A percentile compares a stretch with the other conserved stretches of the same genome.
These are phyloP conservation scores for Gulo gulo DNA, from an alignment of 2,113 vertebrate species.

Conservation along the genomic window DNA sequence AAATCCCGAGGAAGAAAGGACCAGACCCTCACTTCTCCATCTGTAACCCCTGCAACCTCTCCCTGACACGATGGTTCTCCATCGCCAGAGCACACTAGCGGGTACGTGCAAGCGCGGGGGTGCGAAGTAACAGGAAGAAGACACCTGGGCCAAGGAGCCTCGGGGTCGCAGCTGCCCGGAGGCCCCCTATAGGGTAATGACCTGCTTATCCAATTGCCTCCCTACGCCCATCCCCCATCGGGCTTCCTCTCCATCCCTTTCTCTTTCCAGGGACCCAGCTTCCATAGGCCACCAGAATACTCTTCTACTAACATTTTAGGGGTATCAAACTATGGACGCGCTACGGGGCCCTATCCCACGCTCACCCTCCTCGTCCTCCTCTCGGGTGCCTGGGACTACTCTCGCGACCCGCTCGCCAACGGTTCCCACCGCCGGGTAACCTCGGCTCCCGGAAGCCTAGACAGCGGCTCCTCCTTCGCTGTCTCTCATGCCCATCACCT, in stretches of 20 bases:
- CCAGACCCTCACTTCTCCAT: not conserved
- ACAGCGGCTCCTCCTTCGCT: not conserved
- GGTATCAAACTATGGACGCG: not conserved
- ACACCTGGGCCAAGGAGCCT: not conserved
- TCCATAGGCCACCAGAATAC: not conserved
- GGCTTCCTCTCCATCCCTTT: not conserved
- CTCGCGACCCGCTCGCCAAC: not conserved
- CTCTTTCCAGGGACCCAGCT: not conserved
- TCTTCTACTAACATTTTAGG: not conserved
- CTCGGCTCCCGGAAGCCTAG: conserved; percentile 37
- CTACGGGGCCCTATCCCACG: not conserved
- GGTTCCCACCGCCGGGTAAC: not conserved
- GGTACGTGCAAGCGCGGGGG: too few species aligned
- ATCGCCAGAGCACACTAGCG: too few species aligned
- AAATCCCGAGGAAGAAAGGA: not conserved
- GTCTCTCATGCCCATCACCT: not conserved
- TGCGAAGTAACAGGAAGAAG: not conserved
- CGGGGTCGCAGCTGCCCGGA: not conserved
- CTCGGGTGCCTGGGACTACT: rapidly evolving
- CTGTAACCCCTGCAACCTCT: not conserved
- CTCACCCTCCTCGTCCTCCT: not conserved
- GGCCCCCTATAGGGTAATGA: not conserved
- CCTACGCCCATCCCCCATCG: not conserved
- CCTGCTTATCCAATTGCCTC: not conserved
- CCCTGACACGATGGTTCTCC: not conserved